phyloP scores from a whole-genome alignment of 2,797 vertebrate genomes.

The Sebastes vulpes region DNA sequence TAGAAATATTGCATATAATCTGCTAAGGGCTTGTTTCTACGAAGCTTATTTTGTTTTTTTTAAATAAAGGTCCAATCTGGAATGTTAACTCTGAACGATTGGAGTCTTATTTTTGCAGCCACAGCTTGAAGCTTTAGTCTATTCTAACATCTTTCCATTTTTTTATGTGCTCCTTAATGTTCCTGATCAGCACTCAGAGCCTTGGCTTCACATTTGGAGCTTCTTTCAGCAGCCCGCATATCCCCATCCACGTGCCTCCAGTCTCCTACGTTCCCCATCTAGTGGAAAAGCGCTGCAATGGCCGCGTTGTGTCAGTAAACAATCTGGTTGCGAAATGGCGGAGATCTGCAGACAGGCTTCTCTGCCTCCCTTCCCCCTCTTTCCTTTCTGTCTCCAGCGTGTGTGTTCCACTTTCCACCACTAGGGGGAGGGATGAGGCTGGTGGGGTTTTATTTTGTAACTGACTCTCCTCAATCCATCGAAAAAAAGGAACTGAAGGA shows the following conservation, averaged over 20 bases:
- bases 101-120: background rate
- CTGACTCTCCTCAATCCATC: slow-evolving; percentile 52
- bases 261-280: slow-evolving; percentile 63
- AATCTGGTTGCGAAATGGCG: slow-evolving; percentile 93
- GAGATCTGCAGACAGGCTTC: slow-evolving; percentile 85
- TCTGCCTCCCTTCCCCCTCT: slow-evolving; percentile 79
- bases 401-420: slow-evolving; percentile 86
- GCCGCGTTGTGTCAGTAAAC: slow-evolving; percentile 87
- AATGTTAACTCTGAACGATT: background rate
- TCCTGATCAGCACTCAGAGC: slow-evolving; percentile 15
- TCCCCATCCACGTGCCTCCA: slow-evolving; percentile 63
- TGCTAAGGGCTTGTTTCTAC: background rate
- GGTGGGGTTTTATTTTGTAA: slow-evolving; percentile 7
- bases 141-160: slow-evolving; percentile 18
- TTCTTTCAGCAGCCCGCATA: slow-evolving; percentile 35
- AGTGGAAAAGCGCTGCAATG: slow-evolving; percentile 77
- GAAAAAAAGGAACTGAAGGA: slow-evolving; percentile 14
- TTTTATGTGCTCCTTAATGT: slow-evolving; percentile 20
- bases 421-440: slow-evolving; percentile 88
- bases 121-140: background rate
- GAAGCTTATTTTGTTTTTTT: background rate
- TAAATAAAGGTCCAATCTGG: background rate
- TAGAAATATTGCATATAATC: background rate
- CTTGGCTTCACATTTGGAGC: slow-evolving; percentile 50
- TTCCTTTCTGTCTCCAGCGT: slow-evolving; percentile 69